These are phyloP conservation scores for Trachops cirrhosus DNA, from an alignment of 2,797 vertebrate species.

Conservation along the genomic window DNA sequence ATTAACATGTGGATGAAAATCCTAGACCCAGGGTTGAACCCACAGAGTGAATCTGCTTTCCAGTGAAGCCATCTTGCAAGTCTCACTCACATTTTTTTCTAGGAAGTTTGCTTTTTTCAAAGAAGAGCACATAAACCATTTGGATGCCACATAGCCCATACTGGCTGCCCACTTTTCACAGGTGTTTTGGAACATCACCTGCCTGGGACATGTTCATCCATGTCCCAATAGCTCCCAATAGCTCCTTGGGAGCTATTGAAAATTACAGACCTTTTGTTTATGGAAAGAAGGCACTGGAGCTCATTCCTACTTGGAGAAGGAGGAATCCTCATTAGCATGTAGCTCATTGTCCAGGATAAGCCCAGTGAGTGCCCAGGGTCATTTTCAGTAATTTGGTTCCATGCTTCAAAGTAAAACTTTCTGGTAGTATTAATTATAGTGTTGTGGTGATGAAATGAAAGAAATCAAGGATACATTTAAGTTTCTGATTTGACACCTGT, in stretches of 20 bases:
- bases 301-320: not conserved
- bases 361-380: not conserved
- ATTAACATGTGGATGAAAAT: not conserved
- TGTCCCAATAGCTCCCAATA: too few relatives aligned
- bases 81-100: not conserved
- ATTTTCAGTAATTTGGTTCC: not conserved
- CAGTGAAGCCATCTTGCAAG: not conserved
- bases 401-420: not conserved
- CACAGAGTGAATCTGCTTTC: not conserved
- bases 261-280: not conserved
- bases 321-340: not conserved
- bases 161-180: not conserved
- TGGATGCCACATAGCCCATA: not conserved
- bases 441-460: not conserved
- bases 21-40: not conserved
- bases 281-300: not conserved
- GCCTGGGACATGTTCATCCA: not conserved
- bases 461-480: not conserved
- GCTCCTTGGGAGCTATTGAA: not conserved
- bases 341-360: not conserved
- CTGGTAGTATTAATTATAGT: not conserved
- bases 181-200: not conserved
- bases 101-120: not conserved
- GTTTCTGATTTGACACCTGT: not conserved
- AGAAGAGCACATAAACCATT: not conserved